Base-by-base conservation (phyloP, 1,140 invertebrate species). In the Carposina sasakii region DNA sequence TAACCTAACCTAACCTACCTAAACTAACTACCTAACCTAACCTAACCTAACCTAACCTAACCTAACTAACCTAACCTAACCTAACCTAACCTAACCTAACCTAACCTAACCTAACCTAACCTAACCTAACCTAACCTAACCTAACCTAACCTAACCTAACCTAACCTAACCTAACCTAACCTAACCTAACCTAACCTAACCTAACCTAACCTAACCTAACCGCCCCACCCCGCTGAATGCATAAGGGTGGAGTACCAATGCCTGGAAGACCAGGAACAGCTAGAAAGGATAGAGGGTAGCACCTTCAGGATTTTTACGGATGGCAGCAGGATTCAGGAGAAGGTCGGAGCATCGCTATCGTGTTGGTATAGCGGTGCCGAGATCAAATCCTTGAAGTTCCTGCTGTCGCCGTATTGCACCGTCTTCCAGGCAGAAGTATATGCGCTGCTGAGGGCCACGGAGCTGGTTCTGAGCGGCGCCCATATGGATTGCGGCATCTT, bases 1-100 rank as follows among this genome's bases (percentile, higher is more conserved):
- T 60, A 56, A 56, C 57, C 48, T 51, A 58, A 60, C 48, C 48
- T 55, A 55, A 55, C 48, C 48, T 55, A 55, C 46, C 52, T 48
- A 54, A 39, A 72, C 46, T 30, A 44, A 36, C 49, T 40, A 49
- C 46, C 46, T 54, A 40, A 52, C 45, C 33, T 41, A 51, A 51
- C 34, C 31, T 1, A 23, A 51, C 21, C 37, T 43, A 28, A 23
- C 24, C 24, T 6, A 26, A 12, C 5, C 24, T 5, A 6, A 26
- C 12, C 5, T 5, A 12, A 26, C 24, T 26, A 12, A 6, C 24
- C 12, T 12, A 5, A 5, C 12, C 24, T 6, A 26, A 5, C 12
- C 24, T 26, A 12, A 5, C 24, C 24, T 26, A 6, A 12, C 12
- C 5, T 12, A 6, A 12, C 12, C 24, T 12, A 12, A 12, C 5